phyloP scores from a whole-genome alignment of 2,888 invertebrate genomes.

The Stenodera caucasica region DNA sequence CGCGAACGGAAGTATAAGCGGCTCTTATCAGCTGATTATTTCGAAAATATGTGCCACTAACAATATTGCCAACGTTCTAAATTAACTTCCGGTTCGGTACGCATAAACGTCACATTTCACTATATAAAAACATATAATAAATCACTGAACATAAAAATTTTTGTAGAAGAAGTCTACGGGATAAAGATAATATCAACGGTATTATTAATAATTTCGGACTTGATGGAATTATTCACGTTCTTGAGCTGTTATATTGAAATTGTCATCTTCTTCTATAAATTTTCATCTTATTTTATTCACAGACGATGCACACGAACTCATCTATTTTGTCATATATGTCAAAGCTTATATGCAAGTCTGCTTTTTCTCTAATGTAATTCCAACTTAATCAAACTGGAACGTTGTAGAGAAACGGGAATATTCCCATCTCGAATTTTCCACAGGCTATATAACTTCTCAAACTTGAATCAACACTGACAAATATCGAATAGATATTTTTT shows the following conservation, averaged over 20 bases:
- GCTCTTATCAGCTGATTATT: slow-evolving; percentile 4
- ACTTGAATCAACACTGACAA: too few relatives aligned
- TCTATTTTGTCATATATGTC: neutral
- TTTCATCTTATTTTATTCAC: neutral
- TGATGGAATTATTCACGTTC: neutral
- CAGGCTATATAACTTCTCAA: too few relatives aligned
- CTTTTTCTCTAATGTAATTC: neutral
- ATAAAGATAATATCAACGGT: too few relatives aligned
- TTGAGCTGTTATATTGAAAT: neutral
- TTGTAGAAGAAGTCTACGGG: neutral
- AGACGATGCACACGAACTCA: neutral
- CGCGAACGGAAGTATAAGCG: neutral
- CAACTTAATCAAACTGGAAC: neutral
- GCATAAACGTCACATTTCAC: neutral
- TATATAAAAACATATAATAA: neutral
- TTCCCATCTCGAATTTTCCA: neutral
- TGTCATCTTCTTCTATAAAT: neutral
- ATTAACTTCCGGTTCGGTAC: neutral
- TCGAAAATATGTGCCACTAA: slow-evolving; percentile 1
- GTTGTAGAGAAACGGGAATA: neutral
- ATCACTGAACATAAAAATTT: neutral
- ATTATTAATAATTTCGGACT: too few relatives aligned
- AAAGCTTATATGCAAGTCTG: slow-evolving; percentile 1
- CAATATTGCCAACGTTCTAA: neutral
- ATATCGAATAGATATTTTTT: too few relatives aligned